These are phyloP conservation scores for Tonatia bakeri DNA, from an alignment of 2,113 vertebrate species.

Conservation along the genomic window DNA sequence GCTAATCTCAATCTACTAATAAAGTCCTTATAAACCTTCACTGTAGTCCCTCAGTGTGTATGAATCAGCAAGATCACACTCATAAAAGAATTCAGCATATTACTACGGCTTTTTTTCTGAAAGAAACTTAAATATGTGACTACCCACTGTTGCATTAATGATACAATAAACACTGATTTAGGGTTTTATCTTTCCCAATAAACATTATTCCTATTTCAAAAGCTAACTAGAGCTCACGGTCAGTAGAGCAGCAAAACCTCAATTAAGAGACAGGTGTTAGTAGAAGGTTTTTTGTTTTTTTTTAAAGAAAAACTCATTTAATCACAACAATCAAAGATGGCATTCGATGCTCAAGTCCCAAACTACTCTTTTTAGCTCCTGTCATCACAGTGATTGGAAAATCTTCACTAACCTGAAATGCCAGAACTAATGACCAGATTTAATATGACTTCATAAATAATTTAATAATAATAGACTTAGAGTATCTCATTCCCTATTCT, in stretches of 20 bases:
- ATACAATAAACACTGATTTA: constrained; percentile 36
- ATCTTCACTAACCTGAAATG: constrained; percentile 74
- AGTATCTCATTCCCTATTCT: constrained; percentile 83
- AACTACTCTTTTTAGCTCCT: constrained; percentile 48
- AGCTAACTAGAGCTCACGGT: neutral
- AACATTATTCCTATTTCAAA: constrained; percentile 35
- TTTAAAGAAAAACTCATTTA: constrained; percentile 60
- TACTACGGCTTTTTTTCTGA: constrained; percentile 21
- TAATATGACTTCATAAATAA: constrained; percentile 84
- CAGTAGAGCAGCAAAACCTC: neutral
- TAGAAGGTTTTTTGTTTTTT: constrained; percentile 36
- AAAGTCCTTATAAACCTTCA: neutral
- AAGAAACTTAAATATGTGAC: constrained; percentile 34
- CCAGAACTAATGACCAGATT: constrained; percentile 82
- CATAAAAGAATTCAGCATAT: constrained; percentile 14
- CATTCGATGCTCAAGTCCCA: constrained; percentile 54
- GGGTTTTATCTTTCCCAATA: neutral
- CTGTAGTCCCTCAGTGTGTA: neutral
- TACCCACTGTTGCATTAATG: constrained; percentile 13
- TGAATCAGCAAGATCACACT: neutral
- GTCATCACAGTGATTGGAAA: constrained; percentile 59
- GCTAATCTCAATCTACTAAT: neutral
- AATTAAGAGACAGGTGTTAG: constrained; percentile 34
- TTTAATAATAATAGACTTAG: constrained; percentile 83
- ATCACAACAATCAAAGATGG: constrained; percentile 61